Evolutionary conservation across 2,888 invertebrate species (phyloP).

Genomic region (Orthonevra nobilis): DNA sequence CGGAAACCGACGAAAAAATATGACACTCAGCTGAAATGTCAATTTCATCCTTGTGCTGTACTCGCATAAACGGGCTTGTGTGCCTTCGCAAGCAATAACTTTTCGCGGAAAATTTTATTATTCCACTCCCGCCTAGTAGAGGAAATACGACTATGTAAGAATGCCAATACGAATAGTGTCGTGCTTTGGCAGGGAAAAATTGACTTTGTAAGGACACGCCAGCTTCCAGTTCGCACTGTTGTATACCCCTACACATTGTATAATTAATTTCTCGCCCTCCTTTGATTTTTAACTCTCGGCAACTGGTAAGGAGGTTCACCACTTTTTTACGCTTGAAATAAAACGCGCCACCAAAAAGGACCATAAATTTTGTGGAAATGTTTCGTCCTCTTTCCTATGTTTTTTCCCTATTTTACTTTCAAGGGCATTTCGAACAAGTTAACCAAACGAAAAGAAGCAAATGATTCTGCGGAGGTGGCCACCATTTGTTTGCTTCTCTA

Average conservation of each 20-base stretch:
- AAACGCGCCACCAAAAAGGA: conserved; percentile 30
- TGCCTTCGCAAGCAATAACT: conserved; percentile 25
- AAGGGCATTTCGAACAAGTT: background rate
- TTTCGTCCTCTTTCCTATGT: background rate
- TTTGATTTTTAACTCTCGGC: conserved; percentile 31
- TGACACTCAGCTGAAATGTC: conserved; percentile 49
- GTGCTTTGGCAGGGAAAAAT: conserved; percentile 1
- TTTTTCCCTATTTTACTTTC: background rate
- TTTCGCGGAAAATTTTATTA: conserved; percentile 51
- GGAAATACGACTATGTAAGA: too few relatives aligned
- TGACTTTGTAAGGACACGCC: conserved; percentile 17
- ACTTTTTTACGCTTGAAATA: conserved; percentile 39
- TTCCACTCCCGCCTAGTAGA: conserved; percentile 24
- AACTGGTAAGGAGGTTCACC: conserved; percentile 9
- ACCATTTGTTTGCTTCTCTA: background rate
- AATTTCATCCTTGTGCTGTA: conserved; percentile 34
- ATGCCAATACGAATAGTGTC: conserved; percentile 22
- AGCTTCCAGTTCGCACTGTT: background rate
- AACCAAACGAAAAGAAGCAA: conserved; percentile 13
- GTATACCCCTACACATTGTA: conserved; percentile 17
- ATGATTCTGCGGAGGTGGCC: conserved; percentile 6
- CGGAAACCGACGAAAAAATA: conserved; percentile 40
- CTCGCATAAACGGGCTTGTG: background rate
- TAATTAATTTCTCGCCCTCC: conserved; percentile 43
- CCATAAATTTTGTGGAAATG: too few relatives aligned